Base-by-base conservation (phyloP, 2,888 invertebrate genomes). In the Melanchra persicariae region DNA sequence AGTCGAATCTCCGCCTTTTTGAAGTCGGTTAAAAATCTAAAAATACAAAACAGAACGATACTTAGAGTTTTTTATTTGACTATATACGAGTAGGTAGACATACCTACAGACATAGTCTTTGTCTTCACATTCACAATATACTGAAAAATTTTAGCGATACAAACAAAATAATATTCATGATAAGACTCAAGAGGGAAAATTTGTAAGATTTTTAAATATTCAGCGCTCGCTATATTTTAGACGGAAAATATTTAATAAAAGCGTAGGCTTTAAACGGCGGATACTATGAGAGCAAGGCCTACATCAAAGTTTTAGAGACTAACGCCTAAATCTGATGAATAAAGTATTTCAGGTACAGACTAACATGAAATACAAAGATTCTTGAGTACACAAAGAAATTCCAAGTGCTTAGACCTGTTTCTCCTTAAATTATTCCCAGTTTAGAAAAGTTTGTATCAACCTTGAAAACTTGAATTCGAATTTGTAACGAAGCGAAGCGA, bases 401-500 rank as follows among this genome's bases (percentile, higher is more conserved):
- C 19, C 40, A 45, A 61, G 45, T 66, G 30, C 34, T 17, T 7
- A 45, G 17, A 43, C 17, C 24, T 61, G n/a, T 37, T 40, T 34
- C 4, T 52, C 1, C 8, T 9, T 37, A 1, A 59, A 45, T 70
- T 26, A 45, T 54, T 63, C 24, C 12, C 19, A 22, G 22, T 24
- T 37, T 15, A 12, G 1, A 30, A 37, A 58, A 24, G 12, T 37
- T 52, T 43, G 40, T 15, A 22, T 12, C 51, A 34, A 6, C 5
- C 37, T 45, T 52, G 8, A 40, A 52, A 67, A 59, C 17, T 62
- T 65, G 37, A 45, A 54, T 72, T 54, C 30, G 8, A 73, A 67
- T 64, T 51, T 1, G 10, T 40, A 52, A 47, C 17, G 34, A 34
- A 45, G 58, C 17, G 34, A 34, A 45, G 58, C 5, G 12, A 55